Evolutionary conservation across 2,113 vertebrate genomes (phyloP), one percentile per base, ranked within the genome.

Genomic region (Ochotona princeps): DNA sequence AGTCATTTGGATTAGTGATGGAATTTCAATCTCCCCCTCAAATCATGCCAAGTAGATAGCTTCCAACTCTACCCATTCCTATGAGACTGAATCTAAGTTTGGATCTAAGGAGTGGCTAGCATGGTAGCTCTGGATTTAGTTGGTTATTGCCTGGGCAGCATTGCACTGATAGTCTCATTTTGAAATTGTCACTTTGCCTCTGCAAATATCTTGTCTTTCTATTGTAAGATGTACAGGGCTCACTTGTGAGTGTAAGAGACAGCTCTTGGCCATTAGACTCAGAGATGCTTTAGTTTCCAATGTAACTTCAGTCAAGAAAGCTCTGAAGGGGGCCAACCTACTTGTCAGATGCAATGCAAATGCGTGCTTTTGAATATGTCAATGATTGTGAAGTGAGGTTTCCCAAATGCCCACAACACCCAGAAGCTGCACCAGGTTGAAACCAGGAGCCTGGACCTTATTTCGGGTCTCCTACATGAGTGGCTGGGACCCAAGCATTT

Each of bases 1-100:
- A 83, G 35, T 78, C 7, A 90, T 92, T 95, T 90, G 67, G 60
- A 92, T 82, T 87, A 93, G 86, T 70, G 63, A 92, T 61, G 90
- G 63, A 49, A 79, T 93, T 93, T 86, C n/a, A 93, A 3, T 89
- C 28, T 66, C 94, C 65, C 44, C 93, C 38, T 44, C 74, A 93
- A 79, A 65, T 78, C 60, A 88, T 74, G 69, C 17, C 66, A 79
- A 73, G 74, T 67, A 26, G 38, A 14, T 75, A 80, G 14, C 76
- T 76, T 57, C 20, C 12, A 23, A 94, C 10, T 51, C 81, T 83
- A 70, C 35, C 47, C 60, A 76, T 17, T 30, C 30, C 69, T 57
- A 7, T 72, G 91, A 80, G 57, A 80, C 18, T 84, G 23, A 87
- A 85, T 92, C 75, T 91, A 95, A 93, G 63, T 72, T 25, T 28